Base-by-base conservation (phyloP, 2,113 vertebrate species). In the Pimephales promelas region DNA sequence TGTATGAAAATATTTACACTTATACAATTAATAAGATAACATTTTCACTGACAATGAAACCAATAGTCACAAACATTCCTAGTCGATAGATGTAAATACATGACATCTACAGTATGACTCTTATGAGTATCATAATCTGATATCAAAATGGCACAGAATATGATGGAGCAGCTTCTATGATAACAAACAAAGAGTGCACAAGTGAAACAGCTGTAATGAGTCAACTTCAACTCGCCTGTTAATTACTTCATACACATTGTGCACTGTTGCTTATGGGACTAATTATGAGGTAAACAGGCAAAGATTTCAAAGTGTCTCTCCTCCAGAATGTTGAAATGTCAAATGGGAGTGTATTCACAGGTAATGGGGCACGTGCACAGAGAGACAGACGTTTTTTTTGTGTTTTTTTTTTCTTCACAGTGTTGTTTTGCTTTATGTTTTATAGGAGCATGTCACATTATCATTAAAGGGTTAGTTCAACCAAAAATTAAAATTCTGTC, bases 351-450 rank as follows among this genome's bases (percentile, higher is more conserved):
- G 59, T 49, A 68, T 54, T 76, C 76, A 20, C 10, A 0, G 72
- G 40, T 81, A 81, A 75, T 77, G 31, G n/a, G 3, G 52, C 59
- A 28, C 57, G n/a, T 5, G 52, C 59, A 28, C 57, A 31, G 31
- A 84, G 57, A 75, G 56, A 4, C 5, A 74, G 68, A 83, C 57
- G 77, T 70, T 83, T 81, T n/a, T n/a, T n/a, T n/a, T n/a, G n/a
- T n/a, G n/a, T n/a, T n/a, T n/a, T n/a, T n/a, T n/a, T n/a, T n/a
- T 78, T 75, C 26, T 72, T 28, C 3, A 22, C 43, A 24, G 49
- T 79, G 70, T 71, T 82, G 80, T 9, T 40, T 77, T 45, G 34
- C 49, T 83, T 74, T 75, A 76, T 64, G n/a, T 36, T 43, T 68
- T 22, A n/a, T n/a, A 77, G 72, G 71, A 76, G 10, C 52, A 56